These are phyloP conservation scores for Hyalella azteca DNA, from an alignment of 2,888 invertebrate species.

Conservation along the genomic window DNA sequence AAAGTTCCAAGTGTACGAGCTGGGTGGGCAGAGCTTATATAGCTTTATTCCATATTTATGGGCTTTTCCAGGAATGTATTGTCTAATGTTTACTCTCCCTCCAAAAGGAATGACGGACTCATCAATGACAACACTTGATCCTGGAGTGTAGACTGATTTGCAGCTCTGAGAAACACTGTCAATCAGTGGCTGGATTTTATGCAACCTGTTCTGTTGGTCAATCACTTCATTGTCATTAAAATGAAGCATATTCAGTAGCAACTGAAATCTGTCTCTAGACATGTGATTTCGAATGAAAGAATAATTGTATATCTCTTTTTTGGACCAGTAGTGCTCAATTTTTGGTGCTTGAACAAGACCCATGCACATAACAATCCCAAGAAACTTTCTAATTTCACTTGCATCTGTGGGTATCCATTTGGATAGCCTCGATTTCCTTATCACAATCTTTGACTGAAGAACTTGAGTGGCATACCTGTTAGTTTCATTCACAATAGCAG, in stretches of 20 bases:
- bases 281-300: constrained; percentile 38
- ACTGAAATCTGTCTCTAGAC: constrained; percentile 37
- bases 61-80: too few relatives aligned
- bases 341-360: constrained; percentile 8
- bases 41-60: too few relatives aligned
- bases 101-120: too few relatives aligned
- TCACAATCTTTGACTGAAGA: not conserved
- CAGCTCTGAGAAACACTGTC: constrained; percentile 32
- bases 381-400: not conserved
- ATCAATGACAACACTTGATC: constrained; percentile 35
- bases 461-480: too few relatives aligned
- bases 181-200: constrained; percentile 39
- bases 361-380: not conserved
- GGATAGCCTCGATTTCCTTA: too few relatives aligned
- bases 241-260: constrained; percentile 37
- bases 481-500: not conserved
- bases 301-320: constrained; percentile 33
- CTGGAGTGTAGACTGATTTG: constrained; percentile 37
- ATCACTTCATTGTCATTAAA: constrained; percentile 35
- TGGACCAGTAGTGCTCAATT: constrained; percentile 38
- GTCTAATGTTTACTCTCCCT: too few relatives aligned
- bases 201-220: constrained; percentile 37
- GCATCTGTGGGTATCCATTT: not conserved
- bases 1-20: too few relatives aligned
- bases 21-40: too few relatives aligned